Evolutionary conservation across 2,113 vertebrate genomes (phyloP).

Genomic region (Rallus limicola): DNA sequence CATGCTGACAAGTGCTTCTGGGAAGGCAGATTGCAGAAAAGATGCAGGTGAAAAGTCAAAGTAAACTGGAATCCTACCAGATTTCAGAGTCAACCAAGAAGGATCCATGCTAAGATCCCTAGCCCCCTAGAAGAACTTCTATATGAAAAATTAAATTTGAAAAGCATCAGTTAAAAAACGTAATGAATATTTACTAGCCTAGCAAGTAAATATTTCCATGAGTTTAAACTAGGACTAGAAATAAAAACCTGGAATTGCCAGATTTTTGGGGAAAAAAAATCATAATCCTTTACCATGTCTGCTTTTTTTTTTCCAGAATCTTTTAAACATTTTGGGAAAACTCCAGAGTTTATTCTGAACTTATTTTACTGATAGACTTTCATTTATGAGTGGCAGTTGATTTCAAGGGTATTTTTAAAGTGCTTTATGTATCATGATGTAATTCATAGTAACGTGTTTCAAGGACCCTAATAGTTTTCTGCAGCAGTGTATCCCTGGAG

Average conservation of each 20-base stretch:
- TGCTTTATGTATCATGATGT: not conserved
- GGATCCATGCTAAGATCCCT: not conserved
- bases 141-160: not conserved
- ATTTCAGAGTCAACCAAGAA: not conserved
- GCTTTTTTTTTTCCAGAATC: not conserved
- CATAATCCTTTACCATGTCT: accelerated
- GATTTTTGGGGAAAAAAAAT: not conserved
- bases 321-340: not conserved
- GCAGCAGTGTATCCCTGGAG: not conserved
- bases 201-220: not conserved
- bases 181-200: not conserved
- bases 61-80: not conserved
- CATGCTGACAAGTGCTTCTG: not conserved
- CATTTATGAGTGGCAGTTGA: not conserved
- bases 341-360: not conserved
- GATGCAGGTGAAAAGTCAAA: not conserved
- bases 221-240: not conserved
- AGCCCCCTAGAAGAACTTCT: not conserved
- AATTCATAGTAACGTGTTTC: not conserved
- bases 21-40: not conserved
- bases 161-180: not conserved
- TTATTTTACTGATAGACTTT: not conserved
- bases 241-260: not conserved
- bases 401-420: not conserved
- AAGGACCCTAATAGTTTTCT: not conserved